Conservation (phyloP, 1,140 invertebrate species). For the Leptoteleia sp. region DNA sequence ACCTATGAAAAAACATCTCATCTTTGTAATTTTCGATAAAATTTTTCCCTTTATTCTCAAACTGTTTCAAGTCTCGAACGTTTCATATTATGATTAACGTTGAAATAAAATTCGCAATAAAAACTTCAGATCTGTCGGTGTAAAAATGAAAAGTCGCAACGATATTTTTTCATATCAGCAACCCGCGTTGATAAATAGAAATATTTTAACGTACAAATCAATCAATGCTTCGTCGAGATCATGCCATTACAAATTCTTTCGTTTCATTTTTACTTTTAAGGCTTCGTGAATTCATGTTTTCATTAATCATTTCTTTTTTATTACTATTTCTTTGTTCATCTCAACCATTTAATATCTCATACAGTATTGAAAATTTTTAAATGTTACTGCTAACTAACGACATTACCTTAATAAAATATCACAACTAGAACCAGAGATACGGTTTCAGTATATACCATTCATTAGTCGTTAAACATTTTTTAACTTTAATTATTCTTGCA, state of each 20-base stretch:
- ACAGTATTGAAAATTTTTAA: constrained; percentile 63
- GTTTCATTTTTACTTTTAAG: constrained; percentile 57
- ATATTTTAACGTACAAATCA: constrained; percentile 21
- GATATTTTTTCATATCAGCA: constrained; percentile 41
- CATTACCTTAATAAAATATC: constrained; percentile 79
- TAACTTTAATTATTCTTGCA: constrained; percentile 53
- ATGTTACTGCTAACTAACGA: constrained; percentile 66
- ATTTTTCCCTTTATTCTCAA: no score
- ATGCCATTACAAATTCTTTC: constrained; percentile 18
- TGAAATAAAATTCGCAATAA: no score
- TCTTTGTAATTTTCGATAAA: no score
- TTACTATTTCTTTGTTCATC: constrained; percentile 15
- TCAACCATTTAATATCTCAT: constrained; percentile 24
- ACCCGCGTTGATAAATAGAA: constrained; percentile 32
- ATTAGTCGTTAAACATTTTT: constrained; percentile 62
- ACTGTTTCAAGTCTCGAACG: no score
- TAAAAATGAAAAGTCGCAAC: background rate
- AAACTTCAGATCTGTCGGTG: background rate
- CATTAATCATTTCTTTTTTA: constrained; percentile 1
- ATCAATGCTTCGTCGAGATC: constrained; percentile 17
- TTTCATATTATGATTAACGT: no score
- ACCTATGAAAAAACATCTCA: background rate
- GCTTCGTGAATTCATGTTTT: constrained; percentile 60
- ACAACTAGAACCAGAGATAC: constrained; percentile 80
- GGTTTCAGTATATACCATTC: constrained; percentile 72